A percentile compares a stretch with the other conserved stretches of the same genome.
Evolutionary conservation across 2,797 vertebrate species (phyloP).

Genomic region (Amblyopsis hoosieri): DNA sequence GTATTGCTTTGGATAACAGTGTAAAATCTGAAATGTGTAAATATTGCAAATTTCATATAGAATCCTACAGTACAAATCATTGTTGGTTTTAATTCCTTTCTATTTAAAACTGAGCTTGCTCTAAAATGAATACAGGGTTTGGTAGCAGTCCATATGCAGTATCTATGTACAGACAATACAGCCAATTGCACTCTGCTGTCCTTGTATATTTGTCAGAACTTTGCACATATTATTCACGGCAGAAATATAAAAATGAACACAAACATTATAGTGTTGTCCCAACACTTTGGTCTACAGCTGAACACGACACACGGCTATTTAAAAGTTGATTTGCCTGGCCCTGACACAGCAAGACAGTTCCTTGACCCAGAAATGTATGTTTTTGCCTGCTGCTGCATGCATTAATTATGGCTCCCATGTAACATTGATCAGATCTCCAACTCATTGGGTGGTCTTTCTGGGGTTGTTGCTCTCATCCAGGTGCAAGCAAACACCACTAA

Average conservation of each 20-base stretch:
- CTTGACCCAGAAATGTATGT: constrained; percentile 50
- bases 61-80: too few species aligned
- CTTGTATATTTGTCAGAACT: constrained; percentile 7
- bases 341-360: constrained; percentile 34
- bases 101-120: background rate
- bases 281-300: constrained; percentile 39
- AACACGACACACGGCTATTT: constrained; percentile 43
- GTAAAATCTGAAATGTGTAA: too few species aligned
- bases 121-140: constrained; percentile 4
- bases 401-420: constrained; percentile 71
- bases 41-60: too few species aligned
- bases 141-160: constrained; percentile 11
- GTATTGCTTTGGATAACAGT: too few species aligned
- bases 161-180: constrained; percentile 11
- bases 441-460: constrained; percentile 48
- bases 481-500: constrained; percentile 18
- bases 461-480: constrained; percentile 27
- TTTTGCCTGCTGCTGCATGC: constrained; percentile 55
- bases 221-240: constrained; percentile 42
- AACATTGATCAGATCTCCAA: constrained; percentile 70
- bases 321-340: constrained; percentile 38
- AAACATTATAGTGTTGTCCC: constrained; percentile 35
- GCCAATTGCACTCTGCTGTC: constrained; percentile 9
- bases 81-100: background rate
- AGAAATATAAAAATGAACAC: constrained; percentile 51